Conservation (phyloP, 2,113 vertebrate species). For the Myotis lucifugus region DNA sequence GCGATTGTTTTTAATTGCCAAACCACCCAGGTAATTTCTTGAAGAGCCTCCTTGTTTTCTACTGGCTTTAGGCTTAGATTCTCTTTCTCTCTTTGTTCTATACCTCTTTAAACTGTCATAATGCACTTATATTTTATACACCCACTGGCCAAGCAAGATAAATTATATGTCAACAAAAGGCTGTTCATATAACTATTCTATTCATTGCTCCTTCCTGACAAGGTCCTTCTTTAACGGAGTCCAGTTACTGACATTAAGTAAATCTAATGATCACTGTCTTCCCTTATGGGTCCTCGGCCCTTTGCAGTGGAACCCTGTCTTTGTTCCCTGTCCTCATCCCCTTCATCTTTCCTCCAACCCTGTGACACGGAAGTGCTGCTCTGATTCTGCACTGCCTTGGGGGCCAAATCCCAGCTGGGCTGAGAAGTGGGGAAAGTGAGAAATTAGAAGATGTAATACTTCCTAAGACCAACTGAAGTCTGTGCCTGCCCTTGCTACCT, state of each 20-base stretch:
- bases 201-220: background rate
- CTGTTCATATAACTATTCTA: background rate
- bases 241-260: background rate
- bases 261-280: background rate
- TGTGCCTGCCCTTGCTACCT: background rate
- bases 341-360: rapidly evolving
- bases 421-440: background rate
- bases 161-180: background rate
- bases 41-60: background rate
- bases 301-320: background rate
- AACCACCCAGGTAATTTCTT: background rate
- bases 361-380: background rate
- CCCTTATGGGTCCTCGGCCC: rapidly evolving
- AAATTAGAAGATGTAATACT: background rate
- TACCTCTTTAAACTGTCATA: background rate
- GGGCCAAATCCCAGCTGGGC: background rate
- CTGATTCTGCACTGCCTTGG: background rate
- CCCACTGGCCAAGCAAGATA: background rate
- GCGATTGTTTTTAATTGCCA: background rate
- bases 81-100: background rate
- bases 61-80: background rate
- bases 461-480: background rate
- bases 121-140: background rate
- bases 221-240: background rate
- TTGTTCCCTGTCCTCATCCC: rapidly evolving